A percentile compares a stretch with the other conserved stretches of the same genome.
These are phyloP conservation scores for Halisarca cf. caerulea DNA, from an alignment of 37 sponge, comb jelly and placozoan species.

Conservation along the genomic window DNA sequence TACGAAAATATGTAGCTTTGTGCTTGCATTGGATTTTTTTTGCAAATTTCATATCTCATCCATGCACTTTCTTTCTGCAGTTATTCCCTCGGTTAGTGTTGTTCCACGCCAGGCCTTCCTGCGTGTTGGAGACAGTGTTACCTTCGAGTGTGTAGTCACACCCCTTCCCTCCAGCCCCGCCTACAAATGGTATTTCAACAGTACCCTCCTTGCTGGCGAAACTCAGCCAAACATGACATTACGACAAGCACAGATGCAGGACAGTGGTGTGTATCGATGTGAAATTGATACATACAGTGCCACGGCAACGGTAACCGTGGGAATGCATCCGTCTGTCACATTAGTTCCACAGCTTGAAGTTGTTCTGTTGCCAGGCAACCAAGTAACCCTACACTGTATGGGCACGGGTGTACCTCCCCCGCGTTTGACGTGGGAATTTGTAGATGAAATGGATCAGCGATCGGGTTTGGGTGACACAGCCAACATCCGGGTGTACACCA, in stretches of 20 bases:
- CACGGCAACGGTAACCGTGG: conserved; percentile 45
- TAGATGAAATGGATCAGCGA: neutral
- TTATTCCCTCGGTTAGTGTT: neutral
- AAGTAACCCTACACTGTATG: conserved; percentile 27
- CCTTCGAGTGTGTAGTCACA: conserved; percentile 34
- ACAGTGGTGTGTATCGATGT: conserved; percentile 52
- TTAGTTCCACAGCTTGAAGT: conserved; percentile 9
- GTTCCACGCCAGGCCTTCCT: neutral
- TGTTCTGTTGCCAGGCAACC: conserved; percentile 21
- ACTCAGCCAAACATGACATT: conserved; percentile 14
- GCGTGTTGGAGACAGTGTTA: conserved; percentile 8
- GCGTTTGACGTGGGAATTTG: conserved; percentile 35
- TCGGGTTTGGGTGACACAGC: neutral
- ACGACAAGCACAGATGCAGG: neutral
- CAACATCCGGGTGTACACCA: neutral
- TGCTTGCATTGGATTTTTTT: too few species aligned
- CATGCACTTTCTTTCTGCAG: neutral
- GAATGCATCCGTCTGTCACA: conserved; percentile 29
- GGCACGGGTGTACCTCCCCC: conserved; percentile 49
- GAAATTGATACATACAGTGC: conserved; percentile 6
- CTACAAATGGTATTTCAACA: conserved; percentile 46
- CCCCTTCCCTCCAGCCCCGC: neutral
- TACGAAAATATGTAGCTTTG: too few species aligned
- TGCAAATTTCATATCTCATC: too few species aligned
- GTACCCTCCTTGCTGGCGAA: conserved; percentile 7